Evolutionary conservation across 2,797 vertebrate species (phyloP), one percentile per base, ranked within the genome.

Genomic region (Dromococcyx pavoninus): DNA sequence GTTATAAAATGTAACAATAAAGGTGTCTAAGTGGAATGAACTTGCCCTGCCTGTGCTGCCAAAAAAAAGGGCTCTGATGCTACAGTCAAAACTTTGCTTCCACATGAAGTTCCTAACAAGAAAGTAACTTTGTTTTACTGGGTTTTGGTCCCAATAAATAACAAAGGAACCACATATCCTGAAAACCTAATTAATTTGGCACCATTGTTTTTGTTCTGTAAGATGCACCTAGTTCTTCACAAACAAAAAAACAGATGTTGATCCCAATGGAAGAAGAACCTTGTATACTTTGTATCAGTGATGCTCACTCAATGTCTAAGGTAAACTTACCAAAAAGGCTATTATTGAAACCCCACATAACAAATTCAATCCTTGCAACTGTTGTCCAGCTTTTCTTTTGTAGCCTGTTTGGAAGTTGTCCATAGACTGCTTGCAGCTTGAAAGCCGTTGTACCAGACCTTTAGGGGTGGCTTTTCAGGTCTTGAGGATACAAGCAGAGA

Each of bases 231-330:
- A 39, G 25, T 37, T 35, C 24, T 41, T 50, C 23, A 56, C 22
- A 81, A 43, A n/a, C n/a, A n/a, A 39, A 62, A 80, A 64, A 13
- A 0, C 5, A 37, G 18, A 37, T 1, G 1, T 53, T 56, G 15
- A 61, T 27, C 32, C 62, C 37, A 27, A 46, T 7, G 28, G 66
- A 35, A 75, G 17, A 56, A 75, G 17, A 51, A n/a, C 51, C 19
- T 67, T 82, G 19, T 9, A 7, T 73, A 27, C 16, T 73, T 46
- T 23, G n/a, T 48, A 16, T 35, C 2, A 1, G 28, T 53, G 37
- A 37, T 78, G 48, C 30, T 81, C 44, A 27, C 33, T 74, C 11
- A 32, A 1, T 73, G 33, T 33, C 71, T 67, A 11, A 67, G 51
- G 23, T 72, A 23, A 64, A 32, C 27, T 48, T 64, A 43, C 13